A percentile compares a stretch with the other conserved stretches of the same genome.
These are phyloP conservation scores for Neodiprion lecontei DNA, from an alignment of 1,140 invertebrate genomes.

Conservation along the genomic window DNA sequence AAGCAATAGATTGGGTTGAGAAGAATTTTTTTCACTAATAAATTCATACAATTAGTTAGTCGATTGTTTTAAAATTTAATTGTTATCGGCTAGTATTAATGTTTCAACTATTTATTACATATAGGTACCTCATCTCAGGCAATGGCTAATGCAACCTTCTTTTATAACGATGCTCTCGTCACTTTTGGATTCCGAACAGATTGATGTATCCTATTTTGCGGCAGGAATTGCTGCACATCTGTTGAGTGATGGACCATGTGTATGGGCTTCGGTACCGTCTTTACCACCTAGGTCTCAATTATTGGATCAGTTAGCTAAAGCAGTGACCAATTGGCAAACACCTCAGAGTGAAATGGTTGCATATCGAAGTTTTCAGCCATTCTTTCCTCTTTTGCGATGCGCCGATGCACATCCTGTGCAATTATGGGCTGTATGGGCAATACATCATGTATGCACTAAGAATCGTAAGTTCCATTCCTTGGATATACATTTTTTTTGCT, in stretches of 20 bases:
- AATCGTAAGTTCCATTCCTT: slow-evolving; percentile 67
- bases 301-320: slow-evolving; percentile 64
- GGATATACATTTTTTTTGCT: not conserved
- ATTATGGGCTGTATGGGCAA: slow-evolving; percentile 85
- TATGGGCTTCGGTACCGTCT: slow-evolving; percentile 59
- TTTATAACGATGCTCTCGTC: slow-evolving; percentile 70
- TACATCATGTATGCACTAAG: slow-evolving; percentile 83
- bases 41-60: slow-evolving; percentile 6
- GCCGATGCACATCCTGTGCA: slow-evolving; percentile 73
- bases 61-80: slow-evolving; percentile 6
- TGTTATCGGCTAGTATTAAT: not conserved
- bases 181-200: slow-evolving; percentile 72
- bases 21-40: slow-evolving; percentile 11
- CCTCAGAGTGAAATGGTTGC: slow-evolving; percentile 85
- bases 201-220: slow-evolving; percentile 85
- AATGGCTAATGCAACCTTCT: slow-evolving; percentile 68
- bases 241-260: slow-evolving; percentile 66
- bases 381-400: slow-evolving; percentile 73
- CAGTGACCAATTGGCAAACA: slow-evolving; percentile 74
- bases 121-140: slow-evolving; percentile 60
- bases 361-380: slow-evolving; percentile 82
- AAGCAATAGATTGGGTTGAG: slow-evolving; percentile 18
- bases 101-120: not conserved
- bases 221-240: slow-evolving; percentile 83
- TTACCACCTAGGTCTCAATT: slow-evolving; percentile 61